Evolutionary conservation across 2,113 vertebrate species (phyloP).

Genomic region (Galbula dea): DNA sequence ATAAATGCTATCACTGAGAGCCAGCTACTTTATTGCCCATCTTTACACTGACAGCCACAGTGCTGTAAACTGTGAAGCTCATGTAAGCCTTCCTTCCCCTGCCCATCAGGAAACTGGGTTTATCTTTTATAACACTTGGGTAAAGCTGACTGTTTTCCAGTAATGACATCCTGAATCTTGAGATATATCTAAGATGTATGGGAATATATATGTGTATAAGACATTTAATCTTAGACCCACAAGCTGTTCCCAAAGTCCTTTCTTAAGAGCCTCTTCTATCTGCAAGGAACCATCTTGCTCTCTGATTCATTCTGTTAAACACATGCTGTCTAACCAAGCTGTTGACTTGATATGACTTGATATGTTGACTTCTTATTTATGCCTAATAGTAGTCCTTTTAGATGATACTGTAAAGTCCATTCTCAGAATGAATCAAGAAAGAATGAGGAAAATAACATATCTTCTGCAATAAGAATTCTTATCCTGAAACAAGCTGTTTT

Average conservation of each 20-base stretch:
- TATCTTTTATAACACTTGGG: neutral
- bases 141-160: neutral
- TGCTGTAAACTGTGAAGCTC: neutral
- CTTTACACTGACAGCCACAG: neutral
- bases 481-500: conserved; percentile 2
- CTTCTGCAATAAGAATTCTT: neutral
- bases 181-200: neutral
- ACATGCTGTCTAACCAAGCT: conserved; percentile 6
- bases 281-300: neutral
- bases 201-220: neutral
- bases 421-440: neutral
- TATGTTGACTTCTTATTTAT: conserved; percentile 17
- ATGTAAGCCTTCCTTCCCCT: neutral
- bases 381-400: neutral
- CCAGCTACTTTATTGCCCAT: neutral
- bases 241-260: conserved; percentile 11
- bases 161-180: neutral
- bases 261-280: conserved; percentile 1
- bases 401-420: conserved; percentile 9
- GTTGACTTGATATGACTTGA: neutral
- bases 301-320: conserved; percentile 35
- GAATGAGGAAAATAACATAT: neutral
- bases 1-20: neutral
- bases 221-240: conserved; percentile 1
- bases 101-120: neutral